These are phyloP conservation scores for Capromys pilorides DNA, from an alignment of 2,797 vertebrate species.

Conservation along the genomic window DNA sequence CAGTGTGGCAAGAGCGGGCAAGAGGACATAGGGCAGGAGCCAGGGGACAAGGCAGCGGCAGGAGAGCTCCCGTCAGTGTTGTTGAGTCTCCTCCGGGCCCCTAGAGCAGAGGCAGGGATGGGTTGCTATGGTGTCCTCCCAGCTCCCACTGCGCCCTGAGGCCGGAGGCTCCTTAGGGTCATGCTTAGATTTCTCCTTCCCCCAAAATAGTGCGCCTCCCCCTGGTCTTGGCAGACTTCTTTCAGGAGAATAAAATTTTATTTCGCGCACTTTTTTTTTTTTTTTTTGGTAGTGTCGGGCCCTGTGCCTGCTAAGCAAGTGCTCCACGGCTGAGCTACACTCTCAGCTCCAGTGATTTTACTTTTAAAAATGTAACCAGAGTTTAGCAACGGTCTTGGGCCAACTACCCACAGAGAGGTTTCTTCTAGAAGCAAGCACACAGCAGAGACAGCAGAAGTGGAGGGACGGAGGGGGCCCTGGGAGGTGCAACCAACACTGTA, in stretches of 20 bases:
- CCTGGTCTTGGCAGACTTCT: not conserved
- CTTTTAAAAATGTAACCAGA: not conserved
- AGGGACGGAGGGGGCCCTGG: not conserved
- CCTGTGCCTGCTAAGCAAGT: not conserved
- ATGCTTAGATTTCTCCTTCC: not conserved
- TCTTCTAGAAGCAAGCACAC: not conserved
- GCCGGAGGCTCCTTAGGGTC: not conserved
- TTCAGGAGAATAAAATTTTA: not conserved
- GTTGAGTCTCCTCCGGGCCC: not conserved
- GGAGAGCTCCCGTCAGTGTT: not conserved
- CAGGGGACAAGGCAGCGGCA: too few relatives aligned
- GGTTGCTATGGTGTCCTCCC: not conserved
- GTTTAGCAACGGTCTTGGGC: not conserved
- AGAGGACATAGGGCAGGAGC: not conserved
- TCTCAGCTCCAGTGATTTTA: not conserved
- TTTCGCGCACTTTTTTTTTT: too few relatives aligned
- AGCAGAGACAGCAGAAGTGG: not conserved
- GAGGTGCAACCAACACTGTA: rapidly evolving
- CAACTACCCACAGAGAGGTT: not conserved
- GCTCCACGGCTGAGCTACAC: not conserved
- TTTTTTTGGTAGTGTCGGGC: not conserved
- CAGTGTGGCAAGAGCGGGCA: too few relatives aligned
- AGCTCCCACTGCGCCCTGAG: not conserved
- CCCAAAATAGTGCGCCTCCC: too few relatives aligned
- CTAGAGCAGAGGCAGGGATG: not conserved